phyloP scores from a whole-genome alignment of 2,113 vertebrate species.

The Nannospalax galili region DNA sequence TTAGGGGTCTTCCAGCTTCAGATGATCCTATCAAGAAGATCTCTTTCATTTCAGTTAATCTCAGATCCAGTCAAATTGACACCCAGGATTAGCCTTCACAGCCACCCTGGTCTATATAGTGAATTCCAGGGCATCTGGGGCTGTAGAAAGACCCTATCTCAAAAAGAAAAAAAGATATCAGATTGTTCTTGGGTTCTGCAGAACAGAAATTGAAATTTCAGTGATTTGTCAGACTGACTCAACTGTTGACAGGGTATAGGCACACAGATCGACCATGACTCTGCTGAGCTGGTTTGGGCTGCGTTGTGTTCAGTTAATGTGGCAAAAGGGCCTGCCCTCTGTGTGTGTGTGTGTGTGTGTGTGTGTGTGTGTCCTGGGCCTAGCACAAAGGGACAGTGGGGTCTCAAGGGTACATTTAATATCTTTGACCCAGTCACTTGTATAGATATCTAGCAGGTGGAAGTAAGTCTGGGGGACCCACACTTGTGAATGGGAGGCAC shows the following conservation, averaged over 20 bases:
- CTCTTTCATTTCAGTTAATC: no score
- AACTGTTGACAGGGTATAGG: fast-evolving
- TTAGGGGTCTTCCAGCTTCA: no score
- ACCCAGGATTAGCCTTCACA: no score
- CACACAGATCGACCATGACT: fast-evolving
- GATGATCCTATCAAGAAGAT: no score
- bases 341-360: no score
- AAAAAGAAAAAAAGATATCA: not conserved
- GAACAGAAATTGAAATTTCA: not conserved
- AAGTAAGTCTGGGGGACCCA: not conserved
- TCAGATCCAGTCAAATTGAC: no score
- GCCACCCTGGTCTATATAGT: no score
- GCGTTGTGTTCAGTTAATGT: fast-evolving
- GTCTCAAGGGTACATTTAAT: not conserved
- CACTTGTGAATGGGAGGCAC: no score
- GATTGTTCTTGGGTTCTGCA: not conserved
- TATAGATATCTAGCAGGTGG: not conserved
- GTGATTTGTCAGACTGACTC: not conserved
- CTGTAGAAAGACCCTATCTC: not conserved
- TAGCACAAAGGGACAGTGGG: not conserved
- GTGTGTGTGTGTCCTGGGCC: not conserved
- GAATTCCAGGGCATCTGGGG: no score
- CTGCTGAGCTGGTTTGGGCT: fast-evolving
- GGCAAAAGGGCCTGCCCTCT: not conserved
- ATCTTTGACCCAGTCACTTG: not conserved